Percentiles rank a stretch among this genome's conserved stretches.
Conservation (phyloP, 1,140 invertebrate genomes). For the Kradibia gibbosae region DNA sequence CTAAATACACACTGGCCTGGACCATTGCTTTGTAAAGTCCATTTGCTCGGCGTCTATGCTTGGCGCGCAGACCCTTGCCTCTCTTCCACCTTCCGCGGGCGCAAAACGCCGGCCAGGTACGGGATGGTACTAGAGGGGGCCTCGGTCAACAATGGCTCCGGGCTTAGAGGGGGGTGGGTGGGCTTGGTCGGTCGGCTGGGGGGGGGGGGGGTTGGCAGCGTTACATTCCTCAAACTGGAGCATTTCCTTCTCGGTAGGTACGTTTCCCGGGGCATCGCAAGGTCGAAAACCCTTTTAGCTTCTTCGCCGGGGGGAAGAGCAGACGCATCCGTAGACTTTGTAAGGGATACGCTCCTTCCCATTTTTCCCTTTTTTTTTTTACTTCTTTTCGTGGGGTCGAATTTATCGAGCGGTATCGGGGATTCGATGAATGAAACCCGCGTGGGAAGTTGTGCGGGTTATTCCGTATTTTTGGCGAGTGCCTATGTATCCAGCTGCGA, state of each 20-base stretch:
- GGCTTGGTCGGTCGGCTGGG: too few relatives aligned
- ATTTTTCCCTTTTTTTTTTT: not conserved
- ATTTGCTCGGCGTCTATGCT: not conserved
- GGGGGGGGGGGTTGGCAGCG: not conserved
- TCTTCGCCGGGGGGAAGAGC: not conserved
- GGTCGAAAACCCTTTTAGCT: slow-evolving; percentile 49
- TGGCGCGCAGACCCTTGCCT: not conserved
- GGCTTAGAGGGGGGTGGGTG: not conserved
- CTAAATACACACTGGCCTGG: slow-evolving; percentile 19
- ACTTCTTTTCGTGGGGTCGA: slow-evolving; percentile 13
- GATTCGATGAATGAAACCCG: slow-evolving; percentile 36
- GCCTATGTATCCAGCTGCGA: slow-evolving; percentile 35
- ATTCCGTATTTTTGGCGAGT: slow-evolving; percentile 22
- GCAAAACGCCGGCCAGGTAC: slow-evolving; percentile 28
- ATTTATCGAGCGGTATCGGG: slow-evolving; percentile 50
- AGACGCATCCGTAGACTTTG: slow-evolving; percentile 41
- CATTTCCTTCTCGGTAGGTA: slow-evolving; percentile 29
- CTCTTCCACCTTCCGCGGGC: slow-evolving; percentile 16
- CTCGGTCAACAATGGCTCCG: slow-evolving; percentile 26
- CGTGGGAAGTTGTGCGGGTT: slow-evolving; percentile 54
- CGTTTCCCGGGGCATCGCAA: slow-evolving; percentile 35
- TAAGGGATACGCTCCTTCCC: slow-evolving; percentile 32
- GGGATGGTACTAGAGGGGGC: too few relatives aligned
- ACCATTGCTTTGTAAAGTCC: slow-evolving; percentile 42
- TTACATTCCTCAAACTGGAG: slow-evolving; percentile 34